These are phyloP conservation scores for Trissolcus japonicus DNA, from an alignment of 2,888 invertebrate genomes.

Conservation along the genomic window DNA sequence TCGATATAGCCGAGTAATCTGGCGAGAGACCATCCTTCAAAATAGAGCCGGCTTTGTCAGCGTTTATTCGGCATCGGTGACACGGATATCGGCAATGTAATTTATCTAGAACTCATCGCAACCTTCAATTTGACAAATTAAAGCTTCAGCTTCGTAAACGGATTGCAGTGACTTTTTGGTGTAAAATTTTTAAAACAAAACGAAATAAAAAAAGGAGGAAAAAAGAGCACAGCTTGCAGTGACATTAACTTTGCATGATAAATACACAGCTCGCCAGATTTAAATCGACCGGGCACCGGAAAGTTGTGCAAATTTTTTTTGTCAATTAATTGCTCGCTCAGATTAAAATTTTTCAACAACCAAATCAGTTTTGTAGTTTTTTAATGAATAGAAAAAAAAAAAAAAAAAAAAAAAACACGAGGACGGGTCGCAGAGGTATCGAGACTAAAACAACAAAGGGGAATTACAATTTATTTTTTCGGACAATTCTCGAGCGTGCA, in stretches of 20 bases:
- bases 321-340: too few relatives aligned
- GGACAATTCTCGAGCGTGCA: conserved; percentile 24
- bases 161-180: neutral
- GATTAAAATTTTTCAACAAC: too few relatives aligned
- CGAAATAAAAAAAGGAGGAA: too few relatives aligned
- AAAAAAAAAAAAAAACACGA: too few relatives aligned
- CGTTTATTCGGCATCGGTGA: conserved; percentile 33
- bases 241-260: too few relatives aligned
- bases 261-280: too few relatives aligned
- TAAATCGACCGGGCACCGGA: neutral
- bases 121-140: conserved; percentile 42
- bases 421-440: neutral
- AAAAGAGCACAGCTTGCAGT: too few relatives aligned
- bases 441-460: neutral
- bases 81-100: conserved; percentile 25
- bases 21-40: conserved; percentile 22
- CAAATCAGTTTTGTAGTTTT: too few relatives aligned
- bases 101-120: conserved; percentile 30
- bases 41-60: conserved; percentile 33
- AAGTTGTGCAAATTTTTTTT: too few relatives aligned
- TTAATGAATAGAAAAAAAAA: too few relatives aligned
- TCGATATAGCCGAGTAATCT: conserved; percentile 30
- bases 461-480: conserved; percentile 28
- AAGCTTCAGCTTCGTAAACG: conserved; percentile 14
- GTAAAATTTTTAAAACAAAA: too few relatives aligned